Percentiles rank a stretch among this genome's conserved stretches.
These are phyloP conservation scores for Glandiceps talaboti DNA, from an alignment of 53 echinoderm and acorn worm genomes.

Conservation along the genomic window DNA sequence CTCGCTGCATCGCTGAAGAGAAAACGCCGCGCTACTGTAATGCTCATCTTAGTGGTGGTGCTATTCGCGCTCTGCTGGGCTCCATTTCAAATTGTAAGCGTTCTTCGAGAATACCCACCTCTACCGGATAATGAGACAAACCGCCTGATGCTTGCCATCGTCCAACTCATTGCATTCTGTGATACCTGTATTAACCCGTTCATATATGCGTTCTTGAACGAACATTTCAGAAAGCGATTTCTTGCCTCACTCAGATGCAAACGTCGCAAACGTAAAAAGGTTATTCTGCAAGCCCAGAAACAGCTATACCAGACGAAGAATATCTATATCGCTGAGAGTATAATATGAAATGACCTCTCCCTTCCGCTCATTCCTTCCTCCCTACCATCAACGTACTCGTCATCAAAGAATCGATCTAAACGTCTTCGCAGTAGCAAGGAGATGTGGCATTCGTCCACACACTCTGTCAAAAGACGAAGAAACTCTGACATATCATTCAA, in stretches of 20 bases:
- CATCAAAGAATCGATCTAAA: too few relatives aligned
- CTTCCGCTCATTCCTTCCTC: too few relatives aligned
- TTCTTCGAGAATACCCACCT: slow-evolving; percentile 59
- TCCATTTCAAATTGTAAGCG: slow-evolving; percentile 67
- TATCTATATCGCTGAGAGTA: neutral
- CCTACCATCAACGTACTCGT: too few relatives aligned
- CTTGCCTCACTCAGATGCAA: slow-evolving; percentile 26
- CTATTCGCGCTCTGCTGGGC: slow-evolving; percentile 74
- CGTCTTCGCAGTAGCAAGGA: too few relatives aligned
- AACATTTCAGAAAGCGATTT: slow-evolving; percentile 71
- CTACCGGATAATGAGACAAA: slow-evolving; percentile 48
- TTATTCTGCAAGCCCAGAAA: neutral
- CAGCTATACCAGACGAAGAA: neutral
- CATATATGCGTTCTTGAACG: slow-evolving; percentile 87
- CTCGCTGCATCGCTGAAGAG: slow-evolving; percentile 43
- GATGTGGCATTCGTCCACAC: too few relatives aligned
- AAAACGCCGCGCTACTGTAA: slow-evolving; percentile 81
- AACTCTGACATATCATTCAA: too few relatives aligned
- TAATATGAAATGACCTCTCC: neutral
- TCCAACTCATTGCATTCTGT: slow-evolving; percentile 68
- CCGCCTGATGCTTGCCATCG: slow-evolving; percentile 55
- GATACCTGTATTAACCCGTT: slow-evolving; percentile 91
- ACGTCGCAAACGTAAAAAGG: slow-evolving; percentile 1
- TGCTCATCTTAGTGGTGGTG: slow-evolving; percentile 72
- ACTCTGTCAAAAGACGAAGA: too few relatives aligned